These are phyloP conservation scores for Mustela lutreola DNA, from an alignment of 2,113 vertebrate species.

Conservation along the genomic window DNA sequence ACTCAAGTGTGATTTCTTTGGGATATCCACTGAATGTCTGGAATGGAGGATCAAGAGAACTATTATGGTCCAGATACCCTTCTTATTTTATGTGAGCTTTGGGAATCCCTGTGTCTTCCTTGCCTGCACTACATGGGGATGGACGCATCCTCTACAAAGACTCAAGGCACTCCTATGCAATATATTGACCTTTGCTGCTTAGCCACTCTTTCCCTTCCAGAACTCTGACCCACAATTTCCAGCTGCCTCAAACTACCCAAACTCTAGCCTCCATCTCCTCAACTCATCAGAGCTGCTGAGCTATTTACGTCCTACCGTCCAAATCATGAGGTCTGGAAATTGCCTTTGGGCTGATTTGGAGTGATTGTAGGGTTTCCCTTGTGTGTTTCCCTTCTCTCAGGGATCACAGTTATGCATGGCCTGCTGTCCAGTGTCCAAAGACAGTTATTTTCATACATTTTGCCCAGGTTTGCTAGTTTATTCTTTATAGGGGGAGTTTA, in stretches of 20 bases:
- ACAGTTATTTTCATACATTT: rapidly evolving
- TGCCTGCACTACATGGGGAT: background rate
- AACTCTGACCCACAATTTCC: background rate
- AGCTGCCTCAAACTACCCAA: no score
- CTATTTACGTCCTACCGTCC: no score
- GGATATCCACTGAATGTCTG: background rate
- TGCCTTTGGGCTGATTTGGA: background rate
- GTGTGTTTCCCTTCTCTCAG: background rate
- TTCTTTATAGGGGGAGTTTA: background rate
- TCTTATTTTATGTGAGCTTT: background rate
- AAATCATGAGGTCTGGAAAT: rapidly evolving
- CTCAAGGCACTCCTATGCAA: rapidly evolving
- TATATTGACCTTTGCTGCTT: background rate
- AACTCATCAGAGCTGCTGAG: background rate
- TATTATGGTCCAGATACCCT: background rate
- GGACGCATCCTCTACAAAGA: rapidly evolving
- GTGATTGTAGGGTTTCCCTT: background rate
- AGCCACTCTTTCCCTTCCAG: background rate
- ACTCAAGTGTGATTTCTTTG: background rate
- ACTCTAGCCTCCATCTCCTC: background rate
- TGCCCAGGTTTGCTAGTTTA: no score
- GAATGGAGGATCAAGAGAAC: background rate
- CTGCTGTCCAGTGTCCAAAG: background rate
- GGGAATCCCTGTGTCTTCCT: background rate
- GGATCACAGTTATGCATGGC: background rate